Percentiles rank a stretch among this genome's conserved stretches.
phyloP scores from a whole-genome alignment of 2,797 vertebrate species.

The Pterois miles region DNA sequence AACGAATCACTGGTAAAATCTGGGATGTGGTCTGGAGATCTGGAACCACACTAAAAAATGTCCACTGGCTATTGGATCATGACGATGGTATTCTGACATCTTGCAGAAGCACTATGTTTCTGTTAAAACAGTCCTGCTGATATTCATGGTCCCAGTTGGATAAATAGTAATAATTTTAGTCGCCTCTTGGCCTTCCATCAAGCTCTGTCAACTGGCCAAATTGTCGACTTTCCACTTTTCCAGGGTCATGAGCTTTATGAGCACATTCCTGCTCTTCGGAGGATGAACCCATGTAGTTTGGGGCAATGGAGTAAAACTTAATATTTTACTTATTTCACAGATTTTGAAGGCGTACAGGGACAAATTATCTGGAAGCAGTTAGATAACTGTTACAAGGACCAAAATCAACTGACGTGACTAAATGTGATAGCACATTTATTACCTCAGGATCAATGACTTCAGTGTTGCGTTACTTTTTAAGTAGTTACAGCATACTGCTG shows the following conservation, averaged over 20 bases:
- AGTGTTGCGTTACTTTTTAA: neutral
- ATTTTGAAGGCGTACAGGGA: neutral
- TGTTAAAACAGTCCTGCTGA: neutral
- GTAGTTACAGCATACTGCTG: neutral
- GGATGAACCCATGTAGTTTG: neutral
- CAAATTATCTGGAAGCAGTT: neutral
- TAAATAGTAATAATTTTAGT: neutral
- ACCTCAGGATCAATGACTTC: neutral
- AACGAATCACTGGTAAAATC: neutral
- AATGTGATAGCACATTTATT: neutral
- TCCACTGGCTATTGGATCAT: neutral
- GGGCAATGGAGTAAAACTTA: neutral
- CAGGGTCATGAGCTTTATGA: neutral
- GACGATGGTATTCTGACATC: neutral
- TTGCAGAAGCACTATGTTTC: neutral
- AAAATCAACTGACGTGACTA: neutral
- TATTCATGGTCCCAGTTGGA: neutral
- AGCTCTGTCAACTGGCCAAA: neutral
- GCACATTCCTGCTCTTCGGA: neutral
- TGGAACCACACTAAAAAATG: neutral
- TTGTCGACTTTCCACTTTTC: too few species aligned
- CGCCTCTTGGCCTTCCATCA: neutral
- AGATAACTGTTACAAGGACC: neutral
- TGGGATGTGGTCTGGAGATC: neutral
- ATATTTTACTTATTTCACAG: neutral